Percentiles rank a stretch among this genome's conserved stretches.
Conservation (phyloP, 2,888 invertebrate genomes). For the Ennomos fuscantarius region DNA sequence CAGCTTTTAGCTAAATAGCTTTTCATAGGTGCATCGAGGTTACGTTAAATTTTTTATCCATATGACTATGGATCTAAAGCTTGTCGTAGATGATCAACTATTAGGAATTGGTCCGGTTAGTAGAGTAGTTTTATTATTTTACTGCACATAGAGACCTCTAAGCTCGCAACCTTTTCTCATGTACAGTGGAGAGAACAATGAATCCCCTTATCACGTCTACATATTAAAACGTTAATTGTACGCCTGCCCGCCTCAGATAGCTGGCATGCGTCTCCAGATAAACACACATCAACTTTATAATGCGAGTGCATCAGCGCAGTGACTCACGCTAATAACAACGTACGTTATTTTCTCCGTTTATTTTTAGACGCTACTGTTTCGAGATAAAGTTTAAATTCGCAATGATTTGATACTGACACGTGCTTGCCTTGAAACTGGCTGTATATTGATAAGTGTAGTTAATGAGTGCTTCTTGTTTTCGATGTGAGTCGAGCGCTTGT, state of each 20-base stretch:
- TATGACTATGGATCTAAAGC: no score
- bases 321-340: constrained; percentile 67
- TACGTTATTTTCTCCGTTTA: constrained; percentile 29
- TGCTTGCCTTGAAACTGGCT: constrained; percentile 61
- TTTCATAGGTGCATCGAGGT: no score
- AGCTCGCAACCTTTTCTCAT: background rate
- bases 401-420: constrained; percentile 43
- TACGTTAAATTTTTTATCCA: no score
- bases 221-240: constrained; percentile 35
- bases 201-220: constrained; percentile 22
- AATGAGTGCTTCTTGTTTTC: constrained; percentile 53
- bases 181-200: constrained; percentile 12
- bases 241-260: constrained; percentile 35
- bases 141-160: background rate
- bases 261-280: constrained; percentile 46
- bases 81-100: no score
- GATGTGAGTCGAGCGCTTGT: constrained; percentile 38
- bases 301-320: constrained; percentile 56
- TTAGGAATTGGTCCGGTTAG: no score
- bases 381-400: constrained; percentile 28
- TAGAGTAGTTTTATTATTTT: no score
- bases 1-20: no score
- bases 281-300: constrained; percentile 48
- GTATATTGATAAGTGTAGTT: constrained; percentile 59
- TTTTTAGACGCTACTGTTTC: constrained; percentile 26